These are phyloP conservation scores for Echinops telfairi DNA, from an alignment of 2,113 vertebrate genomes.

Conservation along the genomic window DNA sequence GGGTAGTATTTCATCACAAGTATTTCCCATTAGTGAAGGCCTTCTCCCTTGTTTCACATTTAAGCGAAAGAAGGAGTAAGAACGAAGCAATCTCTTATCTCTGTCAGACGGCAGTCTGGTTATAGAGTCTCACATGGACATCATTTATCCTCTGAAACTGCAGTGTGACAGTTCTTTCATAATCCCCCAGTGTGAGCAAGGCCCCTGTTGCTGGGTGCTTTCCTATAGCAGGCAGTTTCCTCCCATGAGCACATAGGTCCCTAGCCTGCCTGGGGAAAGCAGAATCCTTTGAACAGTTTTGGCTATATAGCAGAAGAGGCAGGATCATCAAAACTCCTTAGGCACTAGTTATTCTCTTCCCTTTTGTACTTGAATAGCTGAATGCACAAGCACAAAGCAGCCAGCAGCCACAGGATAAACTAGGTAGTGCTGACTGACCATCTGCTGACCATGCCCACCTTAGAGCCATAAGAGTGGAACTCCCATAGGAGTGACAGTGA, in stretches of 20 bases:
- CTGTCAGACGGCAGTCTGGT: neutral
- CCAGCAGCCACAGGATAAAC: rapidly evolving
- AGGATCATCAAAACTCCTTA: no score
- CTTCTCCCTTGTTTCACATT: neutral
- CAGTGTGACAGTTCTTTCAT: rapidly evolving
- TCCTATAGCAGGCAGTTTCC: neutral
- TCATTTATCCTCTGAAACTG: neutral
- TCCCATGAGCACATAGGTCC: neutral
- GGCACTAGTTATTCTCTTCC: no score
- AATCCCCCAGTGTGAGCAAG: neutral
- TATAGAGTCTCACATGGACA: neutral
- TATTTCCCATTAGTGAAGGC: neutral
- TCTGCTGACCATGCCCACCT: neutral
- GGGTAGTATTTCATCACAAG: neutral
- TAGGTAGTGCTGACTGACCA: neutral
- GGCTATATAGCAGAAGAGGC: neutral
- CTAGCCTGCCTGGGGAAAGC: neutral
- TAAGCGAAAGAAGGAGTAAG: neutral
- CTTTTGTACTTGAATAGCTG: neutral
- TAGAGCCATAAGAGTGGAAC: neutral
- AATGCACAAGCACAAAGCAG: neutral
- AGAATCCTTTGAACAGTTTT: neutral
- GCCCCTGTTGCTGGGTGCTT: rapidly evolving
- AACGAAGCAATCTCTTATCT: neutral
- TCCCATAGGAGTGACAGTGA: neutral